phyloP scores from a whole-genome alignment of 2,113 vertebrate species.

The Tyrannus savana region DNA sequence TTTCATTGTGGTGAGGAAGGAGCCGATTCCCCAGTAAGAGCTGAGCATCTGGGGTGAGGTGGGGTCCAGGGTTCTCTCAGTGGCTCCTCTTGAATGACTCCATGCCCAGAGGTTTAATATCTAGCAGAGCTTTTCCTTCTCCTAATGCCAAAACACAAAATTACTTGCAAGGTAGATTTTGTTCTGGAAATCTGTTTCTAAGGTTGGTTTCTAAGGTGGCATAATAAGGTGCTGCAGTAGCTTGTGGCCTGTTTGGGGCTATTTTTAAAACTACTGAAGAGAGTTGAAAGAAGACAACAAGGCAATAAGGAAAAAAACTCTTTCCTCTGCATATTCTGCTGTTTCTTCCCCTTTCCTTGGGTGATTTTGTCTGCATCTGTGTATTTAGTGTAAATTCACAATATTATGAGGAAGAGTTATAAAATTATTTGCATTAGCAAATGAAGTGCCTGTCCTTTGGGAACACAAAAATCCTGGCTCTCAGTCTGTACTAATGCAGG shows the following conservation, averaged over 20 bases:
- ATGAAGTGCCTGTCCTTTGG: background rate
- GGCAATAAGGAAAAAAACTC: background rate
- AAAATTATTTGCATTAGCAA: background rate
- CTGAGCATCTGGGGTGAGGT: background rate
- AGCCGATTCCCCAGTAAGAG: background rate
- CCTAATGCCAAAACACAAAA: background rate
- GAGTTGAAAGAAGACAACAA: background rate
- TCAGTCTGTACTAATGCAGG: background rate
- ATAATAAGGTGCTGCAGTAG: background rate
- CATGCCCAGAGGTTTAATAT: background rate
- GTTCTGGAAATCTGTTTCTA: background rate
- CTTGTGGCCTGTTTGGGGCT: background rate
- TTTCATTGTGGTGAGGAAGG: slow-evolving; percentile 34
- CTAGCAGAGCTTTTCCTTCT: background rate
- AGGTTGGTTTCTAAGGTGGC: background rate
- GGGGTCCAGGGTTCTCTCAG: background rate
- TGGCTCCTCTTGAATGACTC: background rate
- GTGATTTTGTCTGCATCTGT: background rate
- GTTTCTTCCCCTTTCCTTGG: background rate
- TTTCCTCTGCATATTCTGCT: background rate
- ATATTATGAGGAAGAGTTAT: background rate
- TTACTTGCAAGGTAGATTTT: background rate
- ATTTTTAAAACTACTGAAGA: background rate
- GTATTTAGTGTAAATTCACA: background rate
- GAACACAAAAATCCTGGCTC: background rate